Evolutionary conservation across 2,888 invertebrate species (phyloP).

Genomic region (Hymenopus coronatus): DNA sequence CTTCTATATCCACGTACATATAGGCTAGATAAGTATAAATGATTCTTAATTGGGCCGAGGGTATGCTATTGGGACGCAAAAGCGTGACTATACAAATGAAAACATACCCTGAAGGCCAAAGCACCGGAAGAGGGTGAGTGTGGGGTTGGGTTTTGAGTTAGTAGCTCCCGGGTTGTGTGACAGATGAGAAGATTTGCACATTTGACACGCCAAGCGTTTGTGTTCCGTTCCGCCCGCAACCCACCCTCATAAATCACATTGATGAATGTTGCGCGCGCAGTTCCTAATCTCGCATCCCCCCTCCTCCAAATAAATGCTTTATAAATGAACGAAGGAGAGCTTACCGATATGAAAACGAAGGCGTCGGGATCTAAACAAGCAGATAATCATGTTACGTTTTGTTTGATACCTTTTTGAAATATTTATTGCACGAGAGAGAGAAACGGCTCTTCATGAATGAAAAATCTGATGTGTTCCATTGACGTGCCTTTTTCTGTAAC

Average conservation of each 20-base stretch:
- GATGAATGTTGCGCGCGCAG: conserved; percentile 24
- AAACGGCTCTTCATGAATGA: background rate
- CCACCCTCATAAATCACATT: conserved; percentile 28
- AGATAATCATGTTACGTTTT: background rate
- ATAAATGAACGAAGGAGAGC: background rate
- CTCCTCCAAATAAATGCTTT: background rate
- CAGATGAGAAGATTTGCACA: conserved; percentile 30
- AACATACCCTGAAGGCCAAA: background rate
- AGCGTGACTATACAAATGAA: background rate
- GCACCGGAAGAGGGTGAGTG: background rate
- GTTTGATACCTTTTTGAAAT: background rate
- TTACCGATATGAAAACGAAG: background rate
- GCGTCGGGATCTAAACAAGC: background rate
- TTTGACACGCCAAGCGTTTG: conserved; percentile 28
- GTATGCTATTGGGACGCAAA: background rate
- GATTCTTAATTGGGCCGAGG: no score
- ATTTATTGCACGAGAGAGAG: background rate
- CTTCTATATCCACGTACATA: no score
- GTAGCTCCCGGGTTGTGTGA: conserved; percentile 13
- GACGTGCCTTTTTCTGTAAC: no score
- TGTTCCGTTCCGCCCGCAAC: conserved; percentile 17
- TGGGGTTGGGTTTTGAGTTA: background rate
- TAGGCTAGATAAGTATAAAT: no score
- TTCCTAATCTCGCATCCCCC: background rate
- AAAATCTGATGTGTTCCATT: no score